Evolutionary conservation across 2,888 invertebrate species (phyloP), one percentile per base, ranked within the genome.

Genomic region (Morpho achilles): DNA sequence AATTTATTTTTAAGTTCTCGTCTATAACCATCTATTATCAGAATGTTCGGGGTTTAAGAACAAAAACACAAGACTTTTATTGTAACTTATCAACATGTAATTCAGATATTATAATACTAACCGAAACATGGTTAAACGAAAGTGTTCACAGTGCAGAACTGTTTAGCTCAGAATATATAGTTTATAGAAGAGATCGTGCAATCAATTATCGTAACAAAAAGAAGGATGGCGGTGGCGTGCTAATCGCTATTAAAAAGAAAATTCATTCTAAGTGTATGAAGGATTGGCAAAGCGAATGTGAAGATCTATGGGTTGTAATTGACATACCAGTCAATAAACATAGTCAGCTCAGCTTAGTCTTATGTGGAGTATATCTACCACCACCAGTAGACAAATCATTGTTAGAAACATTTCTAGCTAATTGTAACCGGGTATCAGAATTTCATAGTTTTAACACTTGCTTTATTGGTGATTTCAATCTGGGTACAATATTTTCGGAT

Each of bases 401-500:
- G 22, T 40, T 56, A 7, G 46, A 40, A 7, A 41, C 8, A 9
- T 56, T 56, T 45, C 16, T 56, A 8, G 8, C 7, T 8, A 42
- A 42, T 42, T 16, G 16, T 16, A 16, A 16, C 16, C 16, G 16
- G 16, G 16, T 16, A 16, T 16, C 16, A 16, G 16, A 42, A 8
- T 8, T 42, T 8, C 7, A 42, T 42, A 7, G 42, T 23, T 7
- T 46, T 16, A 22, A 51, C 8, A 3, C 50, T 3, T 7, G 50
- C n/a, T 9, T 56, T 7, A n/a, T 39, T 9, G 56, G 56, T 8
- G 56, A 56, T 43, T 51, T 51, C 39, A 56, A 56, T 40, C n/a
- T 56, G 9, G 39, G 51, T 10, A 39, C 41, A 16, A 16, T 16
- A 16, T 16, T 16, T 16, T 16, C 16, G 1, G 16, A 16, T 16